Conservation (phyloP, 2,113 vertebrate species). For the Nothobranchius kuhntae region DNA sequence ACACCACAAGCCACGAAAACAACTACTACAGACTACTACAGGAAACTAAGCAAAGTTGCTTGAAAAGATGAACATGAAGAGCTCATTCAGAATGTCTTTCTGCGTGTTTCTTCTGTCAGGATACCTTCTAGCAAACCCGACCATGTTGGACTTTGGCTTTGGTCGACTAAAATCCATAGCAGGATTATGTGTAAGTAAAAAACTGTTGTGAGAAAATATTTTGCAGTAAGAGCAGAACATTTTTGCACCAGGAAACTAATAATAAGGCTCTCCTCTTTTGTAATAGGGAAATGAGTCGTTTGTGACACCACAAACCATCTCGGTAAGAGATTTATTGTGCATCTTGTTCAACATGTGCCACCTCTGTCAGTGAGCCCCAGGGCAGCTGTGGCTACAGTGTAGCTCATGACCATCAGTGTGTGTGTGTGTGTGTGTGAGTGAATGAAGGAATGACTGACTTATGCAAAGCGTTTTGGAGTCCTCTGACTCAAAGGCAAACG, state of each 20-base stretch:
- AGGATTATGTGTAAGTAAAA: conserved; percentile 44
- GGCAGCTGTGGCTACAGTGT: too few relatives aligned
- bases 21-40: not conserved
- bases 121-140: conserved; percentile 18
- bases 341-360: not conserved
- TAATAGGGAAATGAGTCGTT: conserved; percentile 2
- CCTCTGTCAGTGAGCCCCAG: too few relatives aligned
- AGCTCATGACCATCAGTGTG: too few relatives aligned
- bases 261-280: not conserved
- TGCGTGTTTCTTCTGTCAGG: conserved; percentile 13
- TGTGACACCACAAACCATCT: accelerated
- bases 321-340: conserved; percentile 32
- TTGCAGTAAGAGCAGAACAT: not conserved
- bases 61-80: conserved; percentile 21
- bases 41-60: not conserved
- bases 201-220: not conserved
- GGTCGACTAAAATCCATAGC: accelerated
- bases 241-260: not conserved
- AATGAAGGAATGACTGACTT: too few relatives aligned
- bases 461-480: too few relatives aligned
- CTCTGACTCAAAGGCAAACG: too few relatives aligned
- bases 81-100: conserved; percentile 17
- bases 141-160: too few relatives aligned
- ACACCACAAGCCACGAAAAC: conserved; percentile 8
- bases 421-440: too few relatives aligned